Evolutionary conservation across 2,113 vertebrate genomes (phyloP).

Genomic region (Ornithorhynchus anatinus): DNA sequence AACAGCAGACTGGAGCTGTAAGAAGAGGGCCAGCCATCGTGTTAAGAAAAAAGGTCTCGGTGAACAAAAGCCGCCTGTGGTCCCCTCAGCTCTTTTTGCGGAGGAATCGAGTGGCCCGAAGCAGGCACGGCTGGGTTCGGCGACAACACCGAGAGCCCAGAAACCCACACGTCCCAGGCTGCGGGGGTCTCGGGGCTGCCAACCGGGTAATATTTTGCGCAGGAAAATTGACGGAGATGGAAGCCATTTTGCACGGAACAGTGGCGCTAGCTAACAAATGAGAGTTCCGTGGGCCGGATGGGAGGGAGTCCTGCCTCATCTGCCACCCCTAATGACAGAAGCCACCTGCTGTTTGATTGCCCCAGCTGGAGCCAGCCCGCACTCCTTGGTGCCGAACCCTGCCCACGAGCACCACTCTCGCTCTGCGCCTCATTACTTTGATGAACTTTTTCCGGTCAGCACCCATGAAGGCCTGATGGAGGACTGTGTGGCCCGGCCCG

Average conservation of each 20-base stretch:
- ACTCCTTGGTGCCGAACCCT: constrained; percentile 91
- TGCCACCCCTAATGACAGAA: constrained; percentile 96
- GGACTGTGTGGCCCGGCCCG: constrained; percentile 72
- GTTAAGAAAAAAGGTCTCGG: too few species aligned
- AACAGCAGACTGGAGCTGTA: too few species aligned
- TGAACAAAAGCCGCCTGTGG: too few species aligned
- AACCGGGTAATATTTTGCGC: constrained; percentile 74
- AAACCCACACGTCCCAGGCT: constrained; percentile 59
- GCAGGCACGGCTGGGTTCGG: too few species aligned
- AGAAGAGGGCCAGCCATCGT: too few species aligned
- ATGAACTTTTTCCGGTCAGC: constrained; percentile 99
- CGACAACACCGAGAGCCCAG: neutral
- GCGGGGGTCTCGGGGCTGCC: constrained; percentile 64
- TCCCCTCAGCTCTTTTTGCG: too few species aligned
- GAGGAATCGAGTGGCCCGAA: neutral
- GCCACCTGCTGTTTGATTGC: constrained; percentile 99
- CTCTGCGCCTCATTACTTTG: constrained; percentile 96
- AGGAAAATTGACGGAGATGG: constrained; percentile 84
- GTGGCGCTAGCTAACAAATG: constrained; percentile 88
- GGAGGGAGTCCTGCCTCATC: constrained; percentile 90
- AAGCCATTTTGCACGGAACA: constrained; percentile 91
- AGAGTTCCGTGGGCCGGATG: constrained; percentile 83
- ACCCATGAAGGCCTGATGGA: constrained; percentile 94
- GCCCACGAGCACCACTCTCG: constrained; percentile 83
- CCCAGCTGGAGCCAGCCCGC: constrained; percentile 95